These are phyloP conservation scores for Torymus auratus DNA, from an alignment of 2,888 invertebrate species.

Conservation along the genomic window DNA sequence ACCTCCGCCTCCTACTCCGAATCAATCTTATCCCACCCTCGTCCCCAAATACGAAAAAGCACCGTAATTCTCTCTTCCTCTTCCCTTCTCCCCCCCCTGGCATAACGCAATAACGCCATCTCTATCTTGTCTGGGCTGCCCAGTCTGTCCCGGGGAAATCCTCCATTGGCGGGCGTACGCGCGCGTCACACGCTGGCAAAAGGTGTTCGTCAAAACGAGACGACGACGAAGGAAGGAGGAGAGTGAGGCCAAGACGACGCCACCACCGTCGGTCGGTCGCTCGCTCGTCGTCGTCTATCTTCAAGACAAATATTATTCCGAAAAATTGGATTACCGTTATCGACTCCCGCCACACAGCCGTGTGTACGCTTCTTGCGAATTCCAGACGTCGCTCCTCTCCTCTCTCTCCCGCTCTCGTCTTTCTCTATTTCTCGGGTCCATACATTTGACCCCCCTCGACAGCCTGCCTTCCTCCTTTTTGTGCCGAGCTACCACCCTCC, in stretches of 20 bases:
- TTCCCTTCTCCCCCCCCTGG: too few species aligned
- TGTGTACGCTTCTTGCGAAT: conserved; percentile 37
- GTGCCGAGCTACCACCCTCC: not conserved
- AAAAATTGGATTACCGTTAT: conserved; percentile 76
- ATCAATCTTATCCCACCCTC: too few species aligned
- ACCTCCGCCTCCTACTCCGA: not conserved
- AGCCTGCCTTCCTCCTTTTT: not conserved
- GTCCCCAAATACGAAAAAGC: too few species aligned
- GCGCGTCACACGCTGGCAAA: not conserved
- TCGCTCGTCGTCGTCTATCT: conserved; percentile 67
- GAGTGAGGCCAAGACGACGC: conserved; percentile 18
- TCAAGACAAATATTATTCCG: conserved; percentile 75
- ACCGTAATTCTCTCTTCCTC: too few species aligned
- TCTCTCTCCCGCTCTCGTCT: not conserved
- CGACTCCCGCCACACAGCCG: conserved; percentile 67
- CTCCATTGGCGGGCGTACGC: too few species aligned
- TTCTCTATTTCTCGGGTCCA: not conserved
- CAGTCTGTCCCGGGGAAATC: too few species aligned
- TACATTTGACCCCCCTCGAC: conserved; percentile 13
- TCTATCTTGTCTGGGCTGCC: not conserved
- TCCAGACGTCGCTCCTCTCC: conserved; percentile 15
- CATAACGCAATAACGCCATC: not conserved
- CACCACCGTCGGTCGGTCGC: conserved; percentile 47
- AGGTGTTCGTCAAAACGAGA: conserved; percentile 20
- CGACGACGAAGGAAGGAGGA: not conserved